Conservation (phyloP, 2,888 invertebrate species). For the Oligia strigilis region DNA sequence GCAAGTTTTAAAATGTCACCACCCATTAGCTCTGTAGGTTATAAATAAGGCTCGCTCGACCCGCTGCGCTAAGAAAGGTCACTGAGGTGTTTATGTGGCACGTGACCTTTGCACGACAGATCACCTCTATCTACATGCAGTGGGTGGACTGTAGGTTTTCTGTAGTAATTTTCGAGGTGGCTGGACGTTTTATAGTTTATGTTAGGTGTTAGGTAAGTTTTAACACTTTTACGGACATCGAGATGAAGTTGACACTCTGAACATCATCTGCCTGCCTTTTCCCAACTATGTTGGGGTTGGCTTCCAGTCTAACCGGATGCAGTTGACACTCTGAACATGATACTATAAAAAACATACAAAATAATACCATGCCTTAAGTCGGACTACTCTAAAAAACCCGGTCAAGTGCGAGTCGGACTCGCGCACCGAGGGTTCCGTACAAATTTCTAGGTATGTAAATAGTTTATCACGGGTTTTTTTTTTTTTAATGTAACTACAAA, state of each 20-base stretch:
- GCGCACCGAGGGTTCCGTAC: too few relatives aligned
- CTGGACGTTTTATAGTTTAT: not conserved
- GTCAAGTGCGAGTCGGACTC: too few relatives aligned
- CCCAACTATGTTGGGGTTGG: too few relatives aligned
- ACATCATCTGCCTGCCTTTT: too few relatives aligned
- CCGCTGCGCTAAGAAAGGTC: slow-evolving; percentile 69
- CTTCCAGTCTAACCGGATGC: not conserved
- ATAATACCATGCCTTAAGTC: not conserved
- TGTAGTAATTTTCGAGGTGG: not conserved
- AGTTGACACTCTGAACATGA: not conserved
- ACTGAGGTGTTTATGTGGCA: slow-evolving; percentile 60
- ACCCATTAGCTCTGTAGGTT: slow-evolving; percentile 61
- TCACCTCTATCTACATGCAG: slow-evolving; percentile 38
- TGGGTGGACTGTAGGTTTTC: slow-evolving; percentile 10
- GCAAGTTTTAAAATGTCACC: slow-evolving; percentile 64
- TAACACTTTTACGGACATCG: not conserved
- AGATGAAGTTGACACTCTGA: not conserved
- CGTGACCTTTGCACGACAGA: slow-evolving; percentile 62
- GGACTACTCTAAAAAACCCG: too few relatives aligned
- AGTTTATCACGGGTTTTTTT: too few relatives aligned
- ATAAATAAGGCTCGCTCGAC: slow-evolving; percentile 68
- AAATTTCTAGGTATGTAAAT: too few relatives aligned
- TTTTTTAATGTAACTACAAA: too few relatives aligned
- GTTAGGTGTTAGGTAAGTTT: not conserved
- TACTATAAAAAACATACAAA: not conserved